These are phyloP conservation scores for Pseudocheirus occidentalis DNA, from an alignment of 2,797 vertebrate genomes.

Conservation along the genomic window DNA sequence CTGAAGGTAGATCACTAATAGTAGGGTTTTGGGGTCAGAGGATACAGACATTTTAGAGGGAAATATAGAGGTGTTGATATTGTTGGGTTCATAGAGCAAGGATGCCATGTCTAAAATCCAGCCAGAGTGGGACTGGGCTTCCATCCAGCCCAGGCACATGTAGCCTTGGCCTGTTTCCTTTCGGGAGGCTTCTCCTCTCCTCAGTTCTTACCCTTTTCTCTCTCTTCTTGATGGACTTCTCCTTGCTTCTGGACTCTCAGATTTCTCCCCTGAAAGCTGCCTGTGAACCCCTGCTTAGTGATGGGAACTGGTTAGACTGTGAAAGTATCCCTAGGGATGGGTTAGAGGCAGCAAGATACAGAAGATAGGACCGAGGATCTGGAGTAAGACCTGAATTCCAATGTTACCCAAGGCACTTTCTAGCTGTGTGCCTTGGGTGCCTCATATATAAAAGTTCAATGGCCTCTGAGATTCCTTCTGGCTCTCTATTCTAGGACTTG, in stretches of 20 bases:
- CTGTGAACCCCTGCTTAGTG: background rate
- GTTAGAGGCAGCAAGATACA: background rate
- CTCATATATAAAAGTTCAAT: too few relatives aligned
- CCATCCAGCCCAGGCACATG: background rate
- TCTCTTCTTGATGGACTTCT: background rate
- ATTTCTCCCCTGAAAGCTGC: background rate
- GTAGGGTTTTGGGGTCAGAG: background rate
- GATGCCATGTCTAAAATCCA: background rate
- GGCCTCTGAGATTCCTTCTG: background rate
- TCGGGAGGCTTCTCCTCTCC: background rate
- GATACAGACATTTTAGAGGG: background rate
- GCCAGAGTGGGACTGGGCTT: background rate
- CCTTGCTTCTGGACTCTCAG: background rate
- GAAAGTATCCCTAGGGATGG: background rate
- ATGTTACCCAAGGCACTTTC: background rate
- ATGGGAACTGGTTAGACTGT: background rate
- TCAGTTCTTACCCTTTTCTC: background rate
- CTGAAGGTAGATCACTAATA: background rate
- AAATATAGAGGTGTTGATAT: background rate
- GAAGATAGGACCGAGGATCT: background rate
- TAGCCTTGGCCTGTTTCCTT: background rate
- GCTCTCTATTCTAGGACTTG: background rate
- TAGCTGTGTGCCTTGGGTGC: background rate
- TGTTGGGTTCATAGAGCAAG: background rate
- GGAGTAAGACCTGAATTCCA: background rate